Evolutionary conservation across 1,140 invertebrate genomes (phyloP), one percentile per base, ranked within the genome.

Genomic region (Dufourea novaeangliae): DNA sequence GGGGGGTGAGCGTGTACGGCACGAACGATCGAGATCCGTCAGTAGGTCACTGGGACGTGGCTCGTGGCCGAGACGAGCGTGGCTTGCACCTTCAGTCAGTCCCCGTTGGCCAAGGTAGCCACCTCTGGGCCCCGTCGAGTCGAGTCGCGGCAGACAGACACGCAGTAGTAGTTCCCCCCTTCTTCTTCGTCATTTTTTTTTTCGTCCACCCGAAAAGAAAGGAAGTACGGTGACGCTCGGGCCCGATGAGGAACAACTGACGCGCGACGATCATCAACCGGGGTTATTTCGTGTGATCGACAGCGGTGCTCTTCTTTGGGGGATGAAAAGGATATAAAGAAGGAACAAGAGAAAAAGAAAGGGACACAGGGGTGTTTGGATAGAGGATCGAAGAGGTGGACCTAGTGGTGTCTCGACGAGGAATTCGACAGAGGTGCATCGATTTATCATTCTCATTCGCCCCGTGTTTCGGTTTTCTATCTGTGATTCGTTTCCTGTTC

Each of bases 21-120:
- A 67, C 46, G 79, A 66, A 63, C 77, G 83, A 85, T 87, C 86
- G 87, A 78, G 81, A 82, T 83, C n/a, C 87, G 78, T 85, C 75
- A 92, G 92, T 92, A 92, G 92, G 92, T 92, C 91, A 92, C 87
- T 92, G 86, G 92, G 90, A 91, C 92, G 88, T 83, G 88, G 88
- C 88, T 89, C 86, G 73, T 79, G 85, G 88, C 83, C 84, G 86
- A 88, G 83, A 85, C 85, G 82, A 88, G 84, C 67, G 79, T 85
- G 79, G 84, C 81, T 85, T 72, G 81, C 82, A 86, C 83, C 82
- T 87, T 88, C 87, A 90, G 87, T 90, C 88, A 85, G 83, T 88
- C 84, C 85, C 84, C 88, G 88, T 85, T 88, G 88, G 90, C 85
- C 88, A 90, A 84, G 88, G 88, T 86, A 89, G 86, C 86, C 88